Base-by-base conservation (phyloP, 2,113 vertebrate genomes). In the Charadrius vociferus region DNA sequence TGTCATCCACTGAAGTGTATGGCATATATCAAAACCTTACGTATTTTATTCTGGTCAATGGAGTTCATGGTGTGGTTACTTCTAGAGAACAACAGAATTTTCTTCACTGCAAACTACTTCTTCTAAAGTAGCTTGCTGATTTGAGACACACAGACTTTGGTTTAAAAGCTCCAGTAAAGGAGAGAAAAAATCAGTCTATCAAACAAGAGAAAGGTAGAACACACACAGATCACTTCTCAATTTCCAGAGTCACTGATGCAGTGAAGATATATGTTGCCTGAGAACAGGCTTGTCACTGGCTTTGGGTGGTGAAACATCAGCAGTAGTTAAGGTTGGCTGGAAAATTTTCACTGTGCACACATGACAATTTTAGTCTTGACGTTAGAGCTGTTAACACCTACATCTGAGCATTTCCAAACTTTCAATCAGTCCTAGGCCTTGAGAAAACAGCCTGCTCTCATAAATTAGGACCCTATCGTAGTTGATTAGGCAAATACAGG, bases 211-310 rank as follows among this genome's bases (percentile, higher is more conserved):
- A 79, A 93, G 90, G 86, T 43, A 95, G 94, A 91, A 94, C 78
- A 95, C 81, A 96, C 85, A 94, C 34, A 95, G 89, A 97, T 92
- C 91, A 97, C 92, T 97, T 95, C 96, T 96, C 96, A 95, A 96
- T 97, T 97, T 97, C 84, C 95, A 96, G 93, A 97, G 91, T 75
- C 95, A 94, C 83, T 93, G 96, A 97, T 95, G 96, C 81, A 0
- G 86, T 93, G 93, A 97, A 95, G 96, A 98, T 97, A 36, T 75
- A 96, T 93, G 95, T 89, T 92, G 88, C 94, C 53, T 66, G 86
- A 95, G 88, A 95, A 75, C 47, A 84, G 74, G 55, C 74, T 83
- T 96, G 96, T 95, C 96, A 90, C 82, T 80, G 81, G 67, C 87
- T 96, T 95, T 90, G 77, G 95, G 93, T 93, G 97, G 90, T 88